phyloP scores from a whole-genome alignment of 2,113 vertebrate species.

The Phrynosoma platyrhinos region DNA sequence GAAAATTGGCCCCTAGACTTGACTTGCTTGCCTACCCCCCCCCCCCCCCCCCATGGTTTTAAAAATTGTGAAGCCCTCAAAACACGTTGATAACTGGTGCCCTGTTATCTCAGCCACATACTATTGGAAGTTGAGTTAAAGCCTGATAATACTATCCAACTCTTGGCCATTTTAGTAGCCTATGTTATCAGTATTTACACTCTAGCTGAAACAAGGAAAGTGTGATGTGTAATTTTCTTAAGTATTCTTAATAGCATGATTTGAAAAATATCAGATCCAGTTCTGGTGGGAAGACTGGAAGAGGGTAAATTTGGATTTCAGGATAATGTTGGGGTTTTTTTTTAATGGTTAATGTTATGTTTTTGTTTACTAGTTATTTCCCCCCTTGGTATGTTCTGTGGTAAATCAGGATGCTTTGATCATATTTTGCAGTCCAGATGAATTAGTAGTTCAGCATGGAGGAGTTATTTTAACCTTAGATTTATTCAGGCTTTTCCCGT shows the following conservation, averaged over 20 bases:
- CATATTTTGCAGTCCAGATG: neutral
- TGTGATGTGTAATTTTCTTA: neutral
- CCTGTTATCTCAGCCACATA: neutral
- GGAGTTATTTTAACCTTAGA: neutral
- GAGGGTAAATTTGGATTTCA: neutral
- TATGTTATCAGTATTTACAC: neutral
- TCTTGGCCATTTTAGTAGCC: neutral
- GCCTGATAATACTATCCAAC: no score
- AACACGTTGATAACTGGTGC: no score
- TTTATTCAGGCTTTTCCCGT: neutral
- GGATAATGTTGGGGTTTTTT: neutral
- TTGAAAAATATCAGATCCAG: neutral
- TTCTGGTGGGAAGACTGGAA: neutral
- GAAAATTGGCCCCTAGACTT: no score
- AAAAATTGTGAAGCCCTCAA: neutral
- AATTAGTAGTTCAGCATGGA: neutral
- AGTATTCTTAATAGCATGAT: neutral
- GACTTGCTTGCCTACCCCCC: no score
- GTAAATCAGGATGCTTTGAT: neutral
- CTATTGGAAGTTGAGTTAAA: neutral
- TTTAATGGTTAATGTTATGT: neutral
- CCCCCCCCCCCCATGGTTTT: neutral
- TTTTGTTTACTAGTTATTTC: neutral
- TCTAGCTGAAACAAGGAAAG: conserved; percentile 21
- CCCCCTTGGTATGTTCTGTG: neutral